Conservation (phyloP, 2,888 invertebrate species). For the Cryptocephalus primarius region DNA sequence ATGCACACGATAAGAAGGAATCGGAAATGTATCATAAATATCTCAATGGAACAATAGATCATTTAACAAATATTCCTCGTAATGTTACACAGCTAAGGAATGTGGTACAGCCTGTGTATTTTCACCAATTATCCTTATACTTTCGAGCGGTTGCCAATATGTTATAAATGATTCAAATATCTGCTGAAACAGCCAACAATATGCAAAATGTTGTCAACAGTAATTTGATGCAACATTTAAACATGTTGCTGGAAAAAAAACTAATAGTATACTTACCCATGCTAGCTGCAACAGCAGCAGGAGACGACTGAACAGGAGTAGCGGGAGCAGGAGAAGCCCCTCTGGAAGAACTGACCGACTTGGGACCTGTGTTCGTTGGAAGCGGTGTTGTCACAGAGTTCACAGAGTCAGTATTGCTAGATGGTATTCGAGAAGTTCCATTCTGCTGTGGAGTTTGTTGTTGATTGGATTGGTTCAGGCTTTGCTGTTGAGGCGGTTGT, state of each 20-base stretch:
- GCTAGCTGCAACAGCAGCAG: slow-evolving; percentile 35
- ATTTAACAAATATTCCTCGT: no score
- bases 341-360: slow-evolving; percentile 50
- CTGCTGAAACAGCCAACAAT: no score
- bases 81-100: no score
- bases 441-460: slow-evolving; percentile 27
- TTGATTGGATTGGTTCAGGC: slow-evolving; percentile 32
- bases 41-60: no score
- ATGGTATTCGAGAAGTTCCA: slow-evolving; percentile 11
- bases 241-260: background rate
- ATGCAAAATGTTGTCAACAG: no score
- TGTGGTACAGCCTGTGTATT: no score
- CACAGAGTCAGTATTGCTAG: slow-evolving; percentile 3
- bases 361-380: slow-evolving; percentile 47
- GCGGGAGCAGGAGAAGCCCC: slow-evolving; percentile 45
- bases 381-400: slow-evolving; percentile 43
- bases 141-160: no score
- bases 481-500: slow-evolving; percentile 24
- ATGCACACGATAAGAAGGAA: no score
- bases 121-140: no score
- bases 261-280: slow-evolving; percentile 30
- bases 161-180: no score
- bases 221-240: no score
- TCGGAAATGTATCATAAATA: no score
- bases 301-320: slow-evolving; percentile 33